Evolutionary conservation across 2,113 vertebrate genomes (phyloP).

Genomic region (Phasianus colchicus): DNA sequence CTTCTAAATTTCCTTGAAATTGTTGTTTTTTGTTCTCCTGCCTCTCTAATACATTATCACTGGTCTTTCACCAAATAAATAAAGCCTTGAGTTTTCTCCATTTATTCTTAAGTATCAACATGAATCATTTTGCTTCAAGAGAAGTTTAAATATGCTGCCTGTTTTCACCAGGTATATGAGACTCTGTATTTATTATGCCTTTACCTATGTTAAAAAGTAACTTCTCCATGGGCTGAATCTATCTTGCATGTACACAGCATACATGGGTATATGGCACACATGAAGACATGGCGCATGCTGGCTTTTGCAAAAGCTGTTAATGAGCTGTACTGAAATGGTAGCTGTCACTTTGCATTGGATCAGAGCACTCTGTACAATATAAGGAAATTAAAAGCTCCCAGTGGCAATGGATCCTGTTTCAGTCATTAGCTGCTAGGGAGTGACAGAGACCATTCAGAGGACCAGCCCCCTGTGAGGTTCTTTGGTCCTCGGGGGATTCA

Average conservation of each 20-base stretch:
- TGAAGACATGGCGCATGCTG: not conserved
- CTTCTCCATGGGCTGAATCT: slow-evolving; percentile 37
- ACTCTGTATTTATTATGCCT: slow-evolving; percentile 22
- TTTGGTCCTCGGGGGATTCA: slow-evolving; percentile 78
- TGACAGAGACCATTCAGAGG: slow-evolving; percentile 79
- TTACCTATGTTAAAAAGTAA: not conserved
- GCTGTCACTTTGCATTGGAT: slow-evolving; percentile 79
- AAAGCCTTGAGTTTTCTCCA: slow-evolving; percentile 9
- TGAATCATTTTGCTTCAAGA: not conserved
- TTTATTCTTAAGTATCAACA: not conserved
- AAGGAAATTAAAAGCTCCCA: slow-evolving; percentile 87
- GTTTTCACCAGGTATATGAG: not conserved
- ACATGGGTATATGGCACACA: not conserved
- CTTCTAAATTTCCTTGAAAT: slow-evolving; percentile 10
- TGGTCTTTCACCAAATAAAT: not conserved
- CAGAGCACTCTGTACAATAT: slow-evolving; percentile 77
- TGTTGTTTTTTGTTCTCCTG: not conserved
- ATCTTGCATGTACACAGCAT: not conserved
- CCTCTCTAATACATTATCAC: not conserved
- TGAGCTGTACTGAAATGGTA: slow-evolving; percentile 75
- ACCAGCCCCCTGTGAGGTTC: slow-evolving; percentile 71
- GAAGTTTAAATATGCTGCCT: slow-evolving; percentile 20
- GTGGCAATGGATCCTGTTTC: slow-evolving; percentile 81
- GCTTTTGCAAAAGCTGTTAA: slow-evolving; percentile 73
- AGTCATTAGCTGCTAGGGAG: slow-evolving; percentile 79